phyloP scores from a whole-genome alignment of 2,113 vertebrate genomes.

The Anseranas semipalmata region DNA sequence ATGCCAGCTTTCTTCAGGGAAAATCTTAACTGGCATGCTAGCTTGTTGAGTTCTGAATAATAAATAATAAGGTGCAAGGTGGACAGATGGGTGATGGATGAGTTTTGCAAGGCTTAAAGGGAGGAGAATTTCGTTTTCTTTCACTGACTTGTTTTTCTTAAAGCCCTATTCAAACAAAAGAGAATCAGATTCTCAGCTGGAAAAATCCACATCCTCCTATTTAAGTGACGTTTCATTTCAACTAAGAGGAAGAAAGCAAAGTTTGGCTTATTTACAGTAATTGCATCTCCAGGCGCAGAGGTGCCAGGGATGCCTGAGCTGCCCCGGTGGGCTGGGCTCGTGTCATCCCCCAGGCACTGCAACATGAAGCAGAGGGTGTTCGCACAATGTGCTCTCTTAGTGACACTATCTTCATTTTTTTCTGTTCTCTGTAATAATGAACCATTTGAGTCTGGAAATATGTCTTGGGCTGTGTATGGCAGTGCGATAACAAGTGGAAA shows the following conservation, averaged over 20 bases:
- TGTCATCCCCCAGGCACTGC: background rate
- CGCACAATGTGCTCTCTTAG: background rate
- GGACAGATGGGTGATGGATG: constrained; percentile 65
- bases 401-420: background rate
- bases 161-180: background rate
- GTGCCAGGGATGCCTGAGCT: background rate
- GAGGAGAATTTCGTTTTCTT: background rate
- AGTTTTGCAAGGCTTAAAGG: constrained; percentile 24
- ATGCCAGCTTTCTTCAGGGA: constrained; percentile 55
- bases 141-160: background rate
- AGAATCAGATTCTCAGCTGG: background rate
- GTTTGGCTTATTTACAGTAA: background rate
- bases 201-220: background rate
- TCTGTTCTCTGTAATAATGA: background rate
- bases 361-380: background rate
- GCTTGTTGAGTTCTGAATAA: constrained; percentile 64
- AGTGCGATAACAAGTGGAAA: background rate
- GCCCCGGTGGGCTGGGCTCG: background rate
- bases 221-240: background rate
- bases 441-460: background rate
- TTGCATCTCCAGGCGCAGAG: background rate
- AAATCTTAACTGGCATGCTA: constrained; percentile 43
- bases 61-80: constrained; percentile 65
- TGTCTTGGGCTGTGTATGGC: background rate
- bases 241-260: background rate